A percentile compares a stretch with the other conserved stretches of the same genome.
These are phyloP conservation scores for Chloropsis cyanopogon DNA, from an alignment of 2,113 vertebrate genomes.

Conservation along the genomic window DNA sequence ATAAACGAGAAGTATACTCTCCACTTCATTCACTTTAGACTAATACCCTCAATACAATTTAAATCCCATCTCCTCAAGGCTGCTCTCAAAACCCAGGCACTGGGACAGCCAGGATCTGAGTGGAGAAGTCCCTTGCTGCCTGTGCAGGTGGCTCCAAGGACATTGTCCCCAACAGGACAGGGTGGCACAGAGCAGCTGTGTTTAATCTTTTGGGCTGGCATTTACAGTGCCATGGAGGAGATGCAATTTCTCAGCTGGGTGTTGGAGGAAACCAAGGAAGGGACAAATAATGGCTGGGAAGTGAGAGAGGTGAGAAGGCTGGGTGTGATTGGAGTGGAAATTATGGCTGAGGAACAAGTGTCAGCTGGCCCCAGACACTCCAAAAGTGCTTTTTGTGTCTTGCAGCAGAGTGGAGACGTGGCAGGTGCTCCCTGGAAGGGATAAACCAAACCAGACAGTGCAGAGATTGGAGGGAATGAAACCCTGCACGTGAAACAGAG, in stretches of 20 bases:
- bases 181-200: background rate
- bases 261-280: background rate
- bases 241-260: background rate
- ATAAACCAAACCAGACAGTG: background rate
- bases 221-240: background rate
- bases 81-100: background rate
- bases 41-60: conserved; percentile 66
- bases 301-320: background rate
- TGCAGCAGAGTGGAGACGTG: background rate
- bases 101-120: background rate
- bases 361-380: background rate
- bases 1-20: conserved; percentile 47
- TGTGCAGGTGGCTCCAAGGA: background rate
- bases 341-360: background rate
- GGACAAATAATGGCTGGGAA: background rate
- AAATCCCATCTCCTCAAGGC: conserved; percentile 67
- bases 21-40: conserved; percentile 70
- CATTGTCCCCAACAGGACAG: background rate
- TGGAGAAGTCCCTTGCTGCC: background rate
- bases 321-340: background rate
- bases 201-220: background rate
- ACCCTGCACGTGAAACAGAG: background rate
- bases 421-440: background rate
- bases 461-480: background rate
- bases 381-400: background rate